Evolutionary conservation across 2,888 invertebrate species (phyloP).

Genomic region (Agonum fuliginosum): DNA sequence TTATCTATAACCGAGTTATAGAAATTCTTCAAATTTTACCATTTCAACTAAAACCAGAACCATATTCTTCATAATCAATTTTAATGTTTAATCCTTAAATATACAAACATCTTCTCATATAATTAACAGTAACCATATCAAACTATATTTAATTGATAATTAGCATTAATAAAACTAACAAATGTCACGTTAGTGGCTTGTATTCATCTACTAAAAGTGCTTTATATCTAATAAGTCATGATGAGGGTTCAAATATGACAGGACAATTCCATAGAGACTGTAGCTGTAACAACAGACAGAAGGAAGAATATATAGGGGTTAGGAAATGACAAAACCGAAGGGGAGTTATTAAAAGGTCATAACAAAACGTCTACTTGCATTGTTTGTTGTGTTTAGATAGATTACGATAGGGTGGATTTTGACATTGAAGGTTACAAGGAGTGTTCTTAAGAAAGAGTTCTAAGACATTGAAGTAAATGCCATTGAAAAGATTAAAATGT

Average conservation of each 20-base stretch:
- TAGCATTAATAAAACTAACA: slow-evolving; percentile 34
- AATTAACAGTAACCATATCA: background rate
- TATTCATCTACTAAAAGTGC: background rate
- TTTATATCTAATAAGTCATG: slow-evolving; percentile 44
- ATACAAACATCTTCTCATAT: background rate
- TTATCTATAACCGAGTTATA: too few species aligned
- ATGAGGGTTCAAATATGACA: slow-evolving; percentile 37
- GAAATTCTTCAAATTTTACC: too few species aligned
- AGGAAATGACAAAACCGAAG: slow-evolving; percentile 46
- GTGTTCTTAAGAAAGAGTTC: too few species aligned
- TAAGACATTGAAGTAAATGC: too few species aligned
- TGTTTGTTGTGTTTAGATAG: background rate
- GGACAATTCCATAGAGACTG: slow-evolving; percentile 41
- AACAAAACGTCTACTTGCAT: background rate
- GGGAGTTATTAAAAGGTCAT: slow-evolving; percentile 51
- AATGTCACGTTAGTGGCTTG: background rate
- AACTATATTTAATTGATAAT: slow-evolving; percentile 17
- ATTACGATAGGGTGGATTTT: background rate
- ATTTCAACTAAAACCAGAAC: too few species aligned
- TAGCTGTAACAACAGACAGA: slow-evolving; percentile 21
- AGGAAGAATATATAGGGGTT: slow-evolving; percentile 37
- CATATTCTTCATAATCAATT: background rate
- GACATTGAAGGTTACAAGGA: slow-evolving; percentile 1
- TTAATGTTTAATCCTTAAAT: too few species aligned
- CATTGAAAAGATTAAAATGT: too few species aligned